A percentile compares a stretch with the other conserved stretches of the same genome.
These are phyloP conservation scores for Odocoileus virginianus DNA, from an alignment of 2,113 vertebrate species.

Conservation along the genomic window DNA sequence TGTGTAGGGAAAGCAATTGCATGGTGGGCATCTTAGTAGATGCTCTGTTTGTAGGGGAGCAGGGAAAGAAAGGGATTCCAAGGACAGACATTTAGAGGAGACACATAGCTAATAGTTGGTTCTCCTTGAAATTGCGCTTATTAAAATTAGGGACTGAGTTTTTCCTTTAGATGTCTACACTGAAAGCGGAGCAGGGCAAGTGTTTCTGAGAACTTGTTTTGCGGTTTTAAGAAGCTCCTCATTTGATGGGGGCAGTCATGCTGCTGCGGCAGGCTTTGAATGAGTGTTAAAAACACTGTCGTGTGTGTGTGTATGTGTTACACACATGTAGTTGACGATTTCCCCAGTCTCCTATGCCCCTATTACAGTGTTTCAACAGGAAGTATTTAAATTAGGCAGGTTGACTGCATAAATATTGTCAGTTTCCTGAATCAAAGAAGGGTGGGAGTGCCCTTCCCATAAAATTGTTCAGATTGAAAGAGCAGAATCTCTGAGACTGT, in stretches of 20 bases:
- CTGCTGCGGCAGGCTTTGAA: neutral
- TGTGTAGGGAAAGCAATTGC: neutral
- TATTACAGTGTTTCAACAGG: neutral
- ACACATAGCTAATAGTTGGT: neutral
- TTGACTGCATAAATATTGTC: neutral
- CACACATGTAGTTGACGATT: neutral
- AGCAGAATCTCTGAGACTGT: neutral
- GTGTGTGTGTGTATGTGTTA: neutral
- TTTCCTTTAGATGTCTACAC: neutral
- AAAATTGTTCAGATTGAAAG: neutral
- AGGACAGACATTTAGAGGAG: neutral
- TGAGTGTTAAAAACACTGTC: neutral
- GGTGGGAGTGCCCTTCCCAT: neutral
- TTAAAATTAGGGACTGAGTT: neutral
- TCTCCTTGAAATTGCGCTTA: neutral
- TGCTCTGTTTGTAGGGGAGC: neutral
- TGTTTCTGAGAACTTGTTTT: neutral
- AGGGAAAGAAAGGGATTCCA: neutral
- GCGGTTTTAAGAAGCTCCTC: neutral
- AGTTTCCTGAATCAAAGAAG: neutral
- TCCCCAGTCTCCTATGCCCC: no score
- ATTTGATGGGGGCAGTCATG: neutral
- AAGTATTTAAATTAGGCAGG: neutral
- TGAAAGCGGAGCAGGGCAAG: neutral
- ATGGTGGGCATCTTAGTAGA: neutral